Base-by-base conservation (phyloP, 2,888 invertebrate species). In the Drosophila antonietae region DNA sequence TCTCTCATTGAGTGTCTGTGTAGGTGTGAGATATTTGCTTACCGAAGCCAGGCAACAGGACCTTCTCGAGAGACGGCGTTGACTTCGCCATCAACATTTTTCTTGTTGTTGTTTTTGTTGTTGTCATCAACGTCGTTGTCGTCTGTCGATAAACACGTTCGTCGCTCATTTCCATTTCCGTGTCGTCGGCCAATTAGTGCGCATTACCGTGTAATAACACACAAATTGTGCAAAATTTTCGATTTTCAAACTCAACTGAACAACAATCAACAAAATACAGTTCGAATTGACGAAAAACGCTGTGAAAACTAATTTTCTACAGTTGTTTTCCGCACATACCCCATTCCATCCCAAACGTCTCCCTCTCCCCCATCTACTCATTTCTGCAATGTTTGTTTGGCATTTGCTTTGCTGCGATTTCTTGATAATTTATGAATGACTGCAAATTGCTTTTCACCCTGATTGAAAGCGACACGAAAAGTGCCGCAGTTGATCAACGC, bases 401-500 rank as follows among this genome's bases (percentile, higher is more conserved):
- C 67, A 75, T 72, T 68, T 72, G 68, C 67, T 66, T 57, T 65
- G 72, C 83, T 80, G 86, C 75, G 85, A 82, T 83, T 88, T 85
- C 86, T 80, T 88, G 59, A 84, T 88, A 80, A 84, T 84, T 86
- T 86, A 80, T 86, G 89, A 84, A 80, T 80, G 86, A 88, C 73
- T 75, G 73, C 71, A 84, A 88, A 88, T 88, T 86, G 86, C 69
- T 68, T 58, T 58, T 72, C 68, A 75, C 68, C 58, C 73, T 83
- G 89, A 88, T 88, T 83, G 89, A 80, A 88, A 80, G 78, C 86
- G 89, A 88, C 83, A 88, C 81, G 89, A 61, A 83, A 81, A 76
- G 64, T 72, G 73, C 56, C 64, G 68, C 61, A 75, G 87, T 78
- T 74, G 75, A 78, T 80, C 75, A 73, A 53, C 56, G 46, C 20